Base-by-base conservation (phyloP, 2,888 invertebrate species). In the Leucoptera coffeella region DNA sequence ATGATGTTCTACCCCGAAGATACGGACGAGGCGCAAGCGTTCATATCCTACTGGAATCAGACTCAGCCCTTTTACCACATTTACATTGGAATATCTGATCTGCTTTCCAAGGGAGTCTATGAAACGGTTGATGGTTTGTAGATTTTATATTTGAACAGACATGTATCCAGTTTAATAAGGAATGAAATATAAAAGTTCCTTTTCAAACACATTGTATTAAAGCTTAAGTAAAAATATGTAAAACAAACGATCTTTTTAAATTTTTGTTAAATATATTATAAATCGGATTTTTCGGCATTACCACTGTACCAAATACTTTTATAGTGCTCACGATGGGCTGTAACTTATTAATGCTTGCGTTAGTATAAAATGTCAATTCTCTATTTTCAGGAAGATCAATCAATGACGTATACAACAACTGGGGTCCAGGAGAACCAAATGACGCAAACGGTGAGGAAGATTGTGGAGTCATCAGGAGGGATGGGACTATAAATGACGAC, bases 391-490 rank as follows among this genome's bases (percentile, higher is more conserved):
- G 57, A 21, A 31, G 35, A 2, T 37, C 55, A 8, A 30, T 60
- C 26, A 23, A 36, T 8, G 45, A 51, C 12, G 45, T 59, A 0
- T 62, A 51, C 30, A 38, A 40, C 29, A 42, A 40, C n/a, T 62
- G 59, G 58, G 41, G 38, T 2, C 39, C 42, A 0, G 53, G 52
- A 0, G 55, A 61, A 21, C 60, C 61, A 0, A 55, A 62, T 26
- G 40, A 58, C 32, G 36, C 26, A 0, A 37, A 35, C 5, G 45
- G 47, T 0, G 30, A 21, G 1, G 56, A 60, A 24, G 45, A 50
- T 30, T 62, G 62, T 25, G 45, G 56, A 6, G 32, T 47, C 8
- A 22, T 54, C 26, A 33, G 38, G 1, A 31, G 31, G 3, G 19
- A 26, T 2, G 47, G 47, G 1, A 35, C 33, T 2, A 31, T 58